phyloP scores from a whole-genome alignment of 2,888 invertebrate genomes.

The Arge pagana region DNA sequence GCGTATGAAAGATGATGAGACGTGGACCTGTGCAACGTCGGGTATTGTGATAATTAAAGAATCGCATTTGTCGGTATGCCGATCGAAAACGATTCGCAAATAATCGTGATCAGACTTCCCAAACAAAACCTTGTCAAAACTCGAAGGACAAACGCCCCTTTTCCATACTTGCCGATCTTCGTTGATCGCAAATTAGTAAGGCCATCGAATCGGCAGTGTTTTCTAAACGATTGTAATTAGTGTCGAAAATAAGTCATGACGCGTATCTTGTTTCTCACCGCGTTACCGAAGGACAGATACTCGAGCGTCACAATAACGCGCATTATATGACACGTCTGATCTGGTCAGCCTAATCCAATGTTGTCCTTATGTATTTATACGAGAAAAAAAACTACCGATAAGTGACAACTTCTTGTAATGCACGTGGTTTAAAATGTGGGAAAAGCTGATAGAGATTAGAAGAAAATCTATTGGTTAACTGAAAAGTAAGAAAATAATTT shows the following conservation, averaged over 20 bases:
- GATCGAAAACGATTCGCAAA: no score
- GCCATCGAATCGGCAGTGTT: conserved; percentile 6
- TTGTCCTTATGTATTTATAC: conserved; percentile 21
- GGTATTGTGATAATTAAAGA: no score
- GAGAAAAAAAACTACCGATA: conserved; percentile 16
- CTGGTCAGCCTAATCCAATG: conserved; percentile 19
- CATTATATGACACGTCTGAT: conserved; percentile 15
- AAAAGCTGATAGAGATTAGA: conserved; percentile 17
- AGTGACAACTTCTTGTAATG: conserved; percentile 8
- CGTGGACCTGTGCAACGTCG: not conserved
- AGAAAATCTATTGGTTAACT: not conserved
- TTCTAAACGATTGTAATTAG: conserved; percentile 12
- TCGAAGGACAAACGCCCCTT: no score
- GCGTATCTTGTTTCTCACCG: conserved; percentile 8
- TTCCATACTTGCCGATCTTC: no score
- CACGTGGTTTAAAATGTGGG: conserved; percentile 16
- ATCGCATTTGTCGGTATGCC: no score
- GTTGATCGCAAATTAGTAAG: not conserved
- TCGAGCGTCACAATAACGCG: conserved; percentile 15
- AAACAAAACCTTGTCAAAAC: no score
- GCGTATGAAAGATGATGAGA: no score
- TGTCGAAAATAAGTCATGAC: conserved; percentile 16
- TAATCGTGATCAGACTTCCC: no score
- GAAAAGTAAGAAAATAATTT: not conserved
- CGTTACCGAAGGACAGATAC: conserved; percentile 9